A percentile compares a stretch with the other conserved stretches of the same genome.
These are phyloP conservation scores for Bucco capensis DNA, from an alignment of 2,113 vertebrate species.

Conservation along the genomic window DNA sequence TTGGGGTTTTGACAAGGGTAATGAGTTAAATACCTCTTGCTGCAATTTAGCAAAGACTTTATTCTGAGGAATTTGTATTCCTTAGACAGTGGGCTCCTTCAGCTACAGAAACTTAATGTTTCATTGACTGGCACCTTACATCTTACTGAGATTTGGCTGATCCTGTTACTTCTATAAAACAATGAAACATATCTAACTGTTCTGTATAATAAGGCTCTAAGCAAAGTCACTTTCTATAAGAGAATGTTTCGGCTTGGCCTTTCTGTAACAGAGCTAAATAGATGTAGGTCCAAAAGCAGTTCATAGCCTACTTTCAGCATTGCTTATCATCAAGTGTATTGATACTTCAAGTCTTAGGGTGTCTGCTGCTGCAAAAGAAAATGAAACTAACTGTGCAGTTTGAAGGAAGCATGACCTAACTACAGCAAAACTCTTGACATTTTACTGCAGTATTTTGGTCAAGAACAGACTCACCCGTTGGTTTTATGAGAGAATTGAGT, in stretches of 20 bases:
- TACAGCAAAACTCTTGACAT: background rate
- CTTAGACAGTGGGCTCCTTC: background rate
- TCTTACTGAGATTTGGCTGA: background rate
- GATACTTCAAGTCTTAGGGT: background rate
- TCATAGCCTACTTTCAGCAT: background rate
- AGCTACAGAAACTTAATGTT: background rate
- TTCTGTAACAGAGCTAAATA: background rate
- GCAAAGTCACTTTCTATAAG: background rate
- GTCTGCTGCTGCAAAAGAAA: background rate
- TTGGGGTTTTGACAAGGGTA: too few relatives aligned
- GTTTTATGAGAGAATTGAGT: conserved; percentile 61
- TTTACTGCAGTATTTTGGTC: too few relatives aligned
- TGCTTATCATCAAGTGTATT: background rate
- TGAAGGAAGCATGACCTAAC: background rate
- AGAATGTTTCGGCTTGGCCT: background rate
- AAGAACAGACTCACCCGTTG: background rate
- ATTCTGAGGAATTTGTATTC: background rate
- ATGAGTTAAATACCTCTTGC: background rate
- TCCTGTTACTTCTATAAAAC: background rate
- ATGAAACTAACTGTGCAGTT: background rate
- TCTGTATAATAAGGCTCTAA: background rate
- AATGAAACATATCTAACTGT: background rate
- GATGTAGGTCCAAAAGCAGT: background rate
- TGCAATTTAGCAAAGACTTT: background rate
- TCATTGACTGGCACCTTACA: background rate